Base-by-base conservation (phyloP, 2,888 invertebrate genomes). In the Leucozona laternaria region DNA sequence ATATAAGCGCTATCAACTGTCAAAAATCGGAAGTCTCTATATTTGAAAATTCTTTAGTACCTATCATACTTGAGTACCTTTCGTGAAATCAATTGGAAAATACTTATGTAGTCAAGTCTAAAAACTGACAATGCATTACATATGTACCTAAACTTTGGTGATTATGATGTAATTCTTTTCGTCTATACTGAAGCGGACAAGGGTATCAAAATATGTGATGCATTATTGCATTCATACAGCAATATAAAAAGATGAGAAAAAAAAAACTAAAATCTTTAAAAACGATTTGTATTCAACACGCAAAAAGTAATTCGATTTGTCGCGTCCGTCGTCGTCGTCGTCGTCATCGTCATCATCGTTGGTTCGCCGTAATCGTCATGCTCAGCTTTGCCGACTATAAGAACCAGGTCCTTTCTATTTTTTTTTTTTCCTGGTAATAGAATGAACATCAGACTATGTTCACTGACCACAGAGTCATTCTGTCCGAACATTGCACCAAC, bases 241-340 rank as follows among this genome's bases (percentile, higher is more conserved):
- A 22, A 40, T 17, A 22, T 13, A 25, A 58, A 45, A 55, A 68
- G 48, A 66, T 28, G n/a, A 3, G 28, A 8, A 57, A 72, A 57
- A 31, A 60, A 28, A 20, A 40, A 58, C n/a, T 15, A 66, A 34
- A 20, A 50, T 68, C 11, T 66, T 70, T 50, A 70, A 68, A 83
- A 64, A 60, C 58, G 48, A 79, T 84, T 84, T 84, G 80, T 85
- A 85, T 85, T 80, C 85, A 78, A 50, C 40, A 40, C 50, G 68
- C 72, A 78, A 70, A 81, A 80, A 70, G 68, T 85, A 85, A 80
- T 81, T 85, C 77, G 43, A 85, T 85, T 85, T 68, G 68, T 62
- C 73, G 71, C 68, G 53, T 60, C 37, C 7, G 20, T 40, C 60
- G 60, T 22, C 55, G 15, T n/a, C 66, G 28, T 48, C 40, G 20